A percentile compares a stretch with the other conserved stretches of the same genome.
These are phyloP conservation scores for Onychomys leucogaster DNA, from an alignment of 2,797 vertebrate genomes.

Conservation along the genomic window DNA sequence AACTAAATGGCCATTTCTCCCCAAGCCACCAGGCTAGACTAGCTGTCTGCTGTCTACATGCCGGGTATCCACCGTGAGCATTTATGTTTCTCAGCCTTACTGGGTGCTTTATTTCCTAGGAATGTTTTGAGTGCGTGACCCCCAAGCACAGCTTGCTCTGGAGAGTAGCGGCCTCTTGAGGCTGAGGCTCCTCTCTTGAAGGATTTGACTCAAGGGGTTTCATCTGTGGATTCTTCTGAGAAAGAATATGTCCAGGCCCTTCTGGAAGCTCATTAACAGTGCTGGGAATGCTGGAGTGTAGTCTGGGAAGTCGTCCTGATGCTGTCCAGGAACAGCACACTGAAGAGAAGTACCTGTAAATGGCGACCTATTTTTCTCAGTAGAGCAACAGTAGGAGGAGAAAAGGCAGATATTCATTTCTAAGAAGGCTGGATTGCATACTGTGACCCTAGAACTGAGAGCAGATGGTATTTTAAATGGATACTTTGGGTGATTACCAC, in stretches of 20 bases:
- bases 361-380: not conserved
- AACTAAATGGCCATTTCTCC: not conserved
- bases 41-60: rapidly evolving
- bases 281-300: not conserved
- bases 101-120: not conserved
- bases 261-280: not conserved
- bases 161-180: not conserved
- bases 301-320: not conserved
- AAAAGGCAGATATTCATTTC: constrained; percentile 2
- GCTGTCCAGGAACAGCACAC: not conserved
- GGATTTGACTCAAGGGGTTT: not conserved
- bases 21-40: not conserved
- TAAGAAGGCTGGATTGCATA: not conserved
- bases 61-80: rapidly evolving
- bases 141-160: not conserved
- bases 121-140: not conserved
- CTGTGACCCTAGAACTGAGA: not conserved
- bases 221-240: not conserved
- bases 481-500: not conserved
- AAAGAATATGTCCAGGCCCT: not conserved
- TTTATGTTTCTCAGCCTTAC: not conserved
- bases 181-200: not conserved
- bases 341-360: not conserved
- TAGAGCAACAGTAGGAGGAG: not conserved
- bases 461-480: not conserved